phyloP scores from a whole-genome alignment of 2,113 vertebrate genomes.

The Carassius auratus region DNA sequence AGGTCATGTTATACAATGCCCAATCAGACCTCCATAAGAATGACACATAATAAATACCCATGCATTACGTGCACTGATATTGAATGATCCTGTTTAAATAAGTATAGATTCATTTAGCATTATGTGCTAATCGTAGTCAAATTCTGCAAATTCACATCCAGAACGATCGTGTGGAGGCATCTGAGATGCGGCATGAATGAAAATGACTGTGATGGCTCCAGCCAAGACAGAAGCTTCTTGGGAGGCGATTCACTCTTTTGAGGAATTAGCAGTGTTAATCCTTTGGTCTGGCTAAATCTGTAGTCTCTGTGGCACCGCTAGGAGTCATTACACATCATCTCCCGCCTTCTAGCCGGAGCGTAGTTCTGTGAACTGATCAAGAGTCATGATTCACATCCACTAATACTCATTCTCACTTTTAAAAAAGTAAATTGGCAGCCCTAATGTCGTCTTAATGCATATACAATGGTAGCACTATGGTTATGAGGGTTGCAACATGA shows the following conservation, averaged over 20 bases:
- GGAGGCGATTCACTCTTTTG: slow-evolving; percentile 42
- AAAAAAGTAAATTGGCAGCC: neutral
- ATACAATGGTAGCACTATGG: neutral
- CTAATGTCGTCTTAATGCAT: neutral
- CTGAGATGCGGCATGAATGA: slow-evolving; percentile 25
- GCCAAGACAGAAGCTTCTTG: slow-evolving; percentile 45
- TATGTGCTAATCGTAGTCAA: no score
- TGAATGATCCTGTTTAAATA: no score
- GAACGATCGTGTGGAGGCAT: slow-evolving; percentile 15
- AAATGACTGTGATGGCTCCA: slow-evolving; percentile 36
- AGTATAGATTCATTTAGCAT: no score
- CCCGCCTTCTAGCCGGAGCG: neutral
- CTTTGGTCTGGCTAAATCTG: slow-evolving; percentile 50
- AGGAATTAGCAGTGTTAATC: slow-evolving; percentile 57
- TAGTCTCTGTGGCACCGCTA: slow-evolving; percentile 36
- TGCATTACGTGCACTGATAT: no score
- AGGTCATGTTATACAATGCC: neutral
- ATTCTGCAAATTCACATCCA: neutral
- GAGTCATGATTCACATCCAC: neutral
- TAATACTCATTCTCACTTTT: neutral
- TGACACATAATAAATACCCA: neutral
- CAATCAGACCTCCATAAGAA: neutral
- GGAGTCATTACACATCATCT: slow-evolving; percentile 15
- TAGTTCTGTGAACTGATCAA: neutral
- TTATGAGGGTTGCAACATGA: neutral